Base-by-base conservation (phyloP, 1,140 invertebrate genomes). In the Centruroides sculpturatus region DNA sequence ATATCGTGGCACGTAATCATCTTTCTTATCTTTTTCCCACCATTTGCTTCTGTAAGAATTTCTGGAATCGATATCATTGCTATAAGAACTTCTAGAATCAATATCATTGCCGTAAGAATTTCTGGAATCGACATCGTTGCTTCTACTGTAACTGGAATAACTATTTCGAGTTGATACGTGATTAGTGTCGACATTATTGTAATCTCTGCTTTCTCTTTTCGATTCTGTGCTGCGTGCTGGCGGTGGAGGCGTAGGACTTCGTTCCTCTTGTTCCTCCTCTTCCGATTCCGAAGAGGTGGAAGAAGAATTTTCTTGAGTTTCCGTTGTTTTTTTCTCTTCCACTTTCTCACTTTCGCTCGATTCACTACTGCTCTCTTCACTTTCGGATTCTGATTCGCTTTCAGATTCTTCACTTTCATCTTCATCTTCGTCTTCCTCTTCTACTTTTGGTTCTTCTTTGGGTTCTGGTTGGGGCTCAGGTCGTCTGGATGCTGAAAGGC, bases 371-470 rank as follows among this genome's bases (percentile, higher is more conserved):
- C 41, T 53, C 8, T 59, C 64, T 12, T 56, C 34, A 4, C 57
- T 65, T 8, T 47, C 49, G n/a, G 64, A 51, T 3, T 49, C 53
- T 6, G 57, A 47, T 10, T 57, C 59, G 13, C 55, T 59, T 6
- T 49, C 59, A 6, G 56, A 54, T 8, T 51, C 57, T n/a, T 59
- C 56, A 9, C 23, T 50, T 4, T 58, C 52, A 9, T 51, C 50
- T 0, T 35, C 34, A 4, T 53, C 51, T 53, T 53, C 51, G 51
- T 23, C 23, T 53, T 53, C 51, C 41, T 41, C 41, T 41, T 41
- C 8, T 6, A 8, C 41, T 41, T 41, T 41, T 41, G 41, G 41
- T 53, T 53, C 51, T 53, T 53, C 51, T 53, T 53, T 53, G 51
- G 51, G 35, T 23, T 23, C 35, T 53, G 51, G 35, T 36, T 53